Base-by-base conservation (phyloP, 2,888 invertebrate species). In the Ophion obscuratus region DNA sequence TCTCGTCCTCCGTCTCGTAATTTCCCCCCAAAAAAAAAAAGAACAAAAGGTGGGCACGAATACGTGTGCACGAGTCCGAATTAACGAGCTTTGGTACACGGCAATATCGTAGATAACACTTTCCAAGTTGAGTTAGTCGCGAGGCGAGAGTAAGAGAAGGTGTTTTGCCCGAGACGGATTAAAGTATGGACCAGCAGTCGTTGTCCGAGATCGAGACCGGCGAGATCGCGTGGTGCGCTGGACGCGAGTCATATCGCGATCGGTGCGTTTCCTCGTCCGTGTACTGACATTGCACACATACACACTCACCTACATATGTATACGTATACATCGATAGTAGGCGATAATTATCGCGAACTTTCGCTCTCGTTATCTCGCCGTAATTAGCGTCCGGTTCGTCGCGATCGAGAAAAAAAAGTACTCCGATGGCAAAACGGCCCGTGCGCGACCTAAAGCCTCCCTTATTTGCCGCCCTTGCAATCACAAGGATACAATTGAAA, bases 71-170 rank as follows among this genome's bases (percentile, higher is more conserved):
- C 27, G 59, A 79, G 70, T 31, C 62, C 47, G 62, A 79, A 68
- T 78, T 61, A 31, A 68, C 27, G 59, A 47, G 4, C n/a, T 40
- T 11, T 1, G 61, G 68, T 27, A 44, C 27, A 24, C 1, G 44
- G 20, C 36, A 36, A 80, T 61, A 57, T 57, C 59, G 24, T 79
- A 9, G 62, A 71, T 57, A 67, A 81, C 61, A 74, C 81, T 81
- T 81, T 81, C 81, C 74, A 81, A 81, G 67, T 74, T 67, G 81
- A 81, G 67, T 74, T 44, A 59, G 67, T 61, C 64, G 64, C 47
- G 68, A 66, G 36, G 77, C 40, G 67, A 75, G 81, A 67, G 75
- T 67, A 78, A 85, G 84, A 68, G 84, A 84, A 84, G 77, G 84
- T 85, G 77, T 81, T 81, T 77, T 57, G 14, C 20, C 53, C 2